These are phyloP conservation scores for Onychostoma macrolepis DNA, from an alignment of 2,113 vertebrate genomes.

Conservation along the genomic window DNA sequence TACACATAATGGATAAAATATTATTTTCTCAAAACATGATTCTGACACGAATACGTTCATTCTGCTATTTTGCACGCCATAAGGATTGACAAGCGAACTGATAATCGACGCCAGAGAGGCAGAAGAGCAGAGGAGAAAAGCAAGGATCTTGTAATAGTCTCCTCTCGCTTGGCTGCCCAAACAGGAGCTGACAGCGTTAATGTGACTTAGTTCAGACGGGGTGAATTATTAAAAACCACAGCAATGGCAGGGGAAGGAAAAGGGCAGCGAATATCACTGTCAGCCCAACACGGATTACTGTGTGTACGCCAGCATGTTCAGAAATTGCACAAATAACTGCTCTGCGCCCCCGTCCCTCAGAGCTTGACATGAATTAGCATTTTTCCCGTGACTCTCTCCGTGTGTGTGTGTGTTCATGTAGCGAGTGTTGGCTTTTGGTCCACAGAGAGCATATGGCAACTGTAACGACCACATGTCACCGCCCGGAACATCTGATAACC, in stretches of 20 bases:
- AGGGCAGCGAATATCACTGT: conserved; percentile 62
- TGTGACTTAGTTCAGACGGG: conserved; percentile 75
- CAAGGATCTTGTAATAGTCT: conserved; percentile 65
- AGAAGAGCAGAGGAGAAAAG: neutral
- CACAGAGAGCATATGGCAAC: conserved; percentile 36
- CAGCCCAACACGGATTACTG: conserved; percentile 55
- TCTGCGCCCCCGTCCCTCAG: neutral
- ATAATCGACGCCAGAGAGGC: neutral
- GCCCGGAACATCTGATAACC: conserved; percentile 26
- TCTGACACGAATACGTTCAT: neutral
- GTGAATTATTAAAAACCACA: conserved; percentile 75
- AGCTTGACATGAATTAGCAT: conserved; percentile 22
- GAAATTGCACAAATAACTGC: conserved; percentile 19
- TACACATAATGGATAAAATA: neutral
- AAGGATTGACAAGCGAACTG: neutral
- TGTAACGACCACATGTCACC: conserved; percentile 31
- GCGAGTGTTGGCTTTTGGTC: neutral
- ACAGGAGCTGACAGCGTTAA: conserved; percentile 73
- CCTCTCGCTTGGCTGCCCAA: conserved; percentile 70
- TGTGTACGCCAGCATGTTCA: conserved; percentile 24
- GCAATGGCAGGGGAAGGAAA: conserved; percentile 61
- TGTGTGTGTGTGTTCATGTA: conserved; percentile 13
- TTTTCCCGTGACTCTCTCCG: neutral
- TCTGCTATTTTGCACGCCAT: neutral
- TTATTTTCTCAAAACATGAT: neutral